These are phyloP conservation scores for Arrhamphus sclerolepis DNA, from an alignment of 2,797 vertebrate species.

Conservation along the genomic window DNA sequence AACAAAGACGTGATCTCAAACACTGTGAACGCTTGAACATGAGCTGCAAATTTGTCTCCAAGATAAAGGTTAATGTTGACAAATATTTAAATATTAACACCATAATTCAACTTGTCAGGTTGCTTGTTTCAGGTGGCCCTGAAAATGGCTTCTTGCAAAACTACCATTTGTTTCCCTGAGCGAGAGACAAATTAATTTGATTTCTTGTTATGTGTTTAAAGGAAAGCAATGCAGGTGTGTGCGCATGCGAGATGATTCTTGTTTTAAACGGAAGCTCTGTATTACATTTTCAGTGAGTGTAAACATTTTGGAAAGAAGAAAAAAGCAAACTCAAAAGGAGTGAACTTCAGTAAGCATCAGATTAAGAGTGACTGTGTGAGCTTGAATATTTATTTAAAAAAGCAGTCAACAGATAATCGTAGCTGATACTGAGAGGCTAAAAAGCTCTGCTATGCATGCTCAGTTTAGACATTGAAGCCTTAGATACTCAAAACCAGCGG, in stretches of 20 bases:
- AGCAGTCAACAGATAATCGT: constrained; percentile 4
- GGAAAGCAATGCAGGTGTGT: constrained; percentile 39
- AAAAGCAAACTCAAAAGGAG: not conserved
- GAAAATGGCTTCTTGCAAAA: constrained; percentile 70
- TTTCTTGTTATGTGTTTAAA: constrained; percentile 69
- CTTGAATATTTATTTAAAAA: constrained; percentile 15
- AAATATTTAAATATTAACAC: constrained; percentile 83
- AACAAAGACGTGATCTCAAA: constrained; percentile 76
- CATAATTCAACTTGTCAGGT: constrained; percentile 82
- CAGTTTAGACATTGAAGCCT: too few relatives aligned
- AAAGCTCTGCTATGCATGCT: too few relatives aligned
- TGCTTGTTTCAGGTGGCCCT: constrained; percentile 75
- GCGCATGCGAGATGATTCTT: constrained; percentile 9
- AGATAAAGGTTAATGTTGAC: constrained; percentile 85
- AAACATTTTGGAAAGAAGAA: constrained; percentile 32
- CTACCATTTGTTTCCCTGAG: constrained; percentile 73
- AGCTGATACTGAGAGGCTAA: too few relatives aligned
- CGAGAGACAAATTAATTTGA: constrained; percentile 70
- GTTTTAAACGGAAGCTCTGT: constrained; percentile 12
- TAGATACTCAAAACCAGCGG: not conserved
- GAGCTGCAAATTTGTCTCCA: constrained; percentile 78
- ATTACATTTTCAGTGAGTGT: constrained; percentile 24
- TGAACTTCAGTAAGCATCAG: not conserved
- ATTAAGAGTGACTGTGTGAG: constrained; percentile 5
- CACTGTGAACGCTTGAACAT: constrained; percentile 69